Conservation (phyloP, 2,888 invertebrate genomes). For the Lypha dubia region DNA sequence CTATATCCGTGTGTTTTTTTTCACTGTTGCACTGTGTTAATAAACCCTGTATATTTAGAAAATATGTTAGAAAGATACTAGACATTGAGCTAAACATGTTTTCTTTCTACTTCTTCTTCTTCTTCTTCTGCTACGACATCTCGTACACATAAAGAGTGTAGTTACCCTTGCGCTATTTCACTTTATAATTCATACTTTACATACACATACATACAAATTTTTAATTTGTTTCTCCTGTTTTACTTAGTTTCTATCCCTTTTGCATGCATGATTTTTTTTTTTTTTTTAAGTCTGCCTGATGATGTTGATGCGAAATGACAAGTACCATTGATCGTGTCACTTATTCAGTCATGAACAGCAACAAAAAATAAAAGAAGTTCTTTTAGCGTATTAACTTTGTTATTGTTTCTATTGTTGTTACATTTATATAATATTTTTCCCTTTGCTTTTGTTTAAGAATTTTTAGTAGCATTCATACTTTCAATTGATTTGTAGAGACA, state of each 20-base stretch:
- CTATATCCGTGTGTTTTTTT: too few species aligned
- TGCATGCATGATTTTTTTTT: background rate
- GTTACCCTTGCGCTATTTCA: slow-evolving; percentile 15
- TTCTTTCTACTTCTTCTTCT: slow-evolving; percentile 21
- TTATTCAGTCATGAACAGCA: slow-evolving; percentile 51
- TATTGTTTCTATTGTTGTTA: background rate
- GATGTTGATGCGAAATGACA: slow-evolving; percentile 58
- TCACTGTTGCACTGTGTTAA: slow-evolving; percentile 10
- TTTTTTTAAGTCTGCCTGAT: slow-evolving; percentile 16
- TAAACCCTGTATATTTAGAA: slow-evolving; percentile 2
- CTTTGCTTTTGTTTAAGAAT: slow-evolving; percentile 14
- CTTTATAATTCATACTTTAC: slow-evolving; percentile 1
- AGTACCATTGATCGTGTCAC: slow-evolving; percentile 61
- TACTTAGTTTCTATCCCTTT: background rate
- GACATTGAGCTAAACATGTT: slow-evolving; percentile 49
- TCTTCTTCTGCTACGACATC: background rate
- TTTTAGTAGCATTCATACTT: slow-evolving; percentile 23
- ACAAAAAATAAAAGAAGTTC: background rate
- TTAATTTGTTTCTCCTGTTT: background rate
- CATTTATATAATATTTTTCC: background rate
- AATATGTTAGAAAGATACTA: background rate
- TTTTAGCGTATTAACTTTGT: background rate
- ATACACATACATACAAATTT: background rate
- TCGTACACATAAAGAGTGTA: background rate
- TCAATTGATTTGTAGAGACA: background rate